These are phyloP conservation scores for Dissostichus mawsoni DNA, from an alignment of 2,113 vertebrate species.

Conservation along the genomic window DNA sequence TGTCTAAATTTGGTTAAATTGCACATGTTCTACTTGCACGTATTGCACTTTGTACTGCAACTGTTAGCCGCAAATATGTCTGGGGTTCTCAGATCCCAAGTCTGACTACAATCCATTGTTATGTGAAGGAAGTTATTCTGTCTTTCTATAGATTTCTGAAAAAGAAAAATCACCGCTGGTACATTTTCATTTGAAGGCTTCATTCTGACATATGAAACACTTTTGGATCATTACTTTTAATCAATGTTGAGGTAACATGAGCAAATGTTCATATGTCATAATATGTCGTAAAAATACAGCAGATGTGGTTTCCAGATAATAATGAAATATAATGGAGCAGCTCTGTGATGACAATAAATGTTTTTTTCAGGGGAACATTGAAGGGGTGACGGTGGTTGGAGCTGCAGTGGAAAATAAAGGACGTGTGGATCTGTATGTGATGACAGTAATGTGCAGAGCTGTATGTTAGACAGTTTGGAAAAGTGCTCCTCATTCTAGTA, in stretches of 20 bases:
- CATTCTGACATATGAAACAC: not conserved
- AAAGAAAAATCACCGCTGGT: not conserved
- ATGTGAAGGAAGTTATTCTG: not conserved
- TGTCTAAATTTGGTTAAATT: too few relatives aligned
- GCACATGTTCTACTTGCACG: too few relatives aligned
- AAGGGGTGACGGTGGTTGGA: not conserved
- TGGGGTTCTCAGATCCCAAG: not conserved
- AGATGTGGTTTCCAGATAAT: constrained; percentile 9
- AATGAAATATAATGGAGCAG: constrained; percentile 3
- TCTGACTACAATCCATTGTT: not conserved
- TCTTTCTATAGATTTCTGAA: not conserved
- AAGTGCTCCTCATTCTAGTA: not conserved
- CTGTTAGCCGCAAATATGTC: too few relatives aligned
- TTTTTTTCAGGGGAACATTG: not conserved
- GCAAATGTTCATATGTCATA: not conserved
- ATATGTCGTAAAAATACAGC: not conserved
- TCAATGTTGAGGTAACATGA: not conserved
- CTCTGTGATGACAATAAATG: not conserved
- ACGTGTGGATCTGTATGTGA: not conserved
- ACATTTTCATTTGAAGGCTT: too few relatives aligned
- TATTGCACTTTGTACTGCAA: too few relatives aligned
- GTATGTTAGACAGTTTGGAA: constrained; percentile 1
- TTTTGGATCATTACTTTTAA: not conserved
- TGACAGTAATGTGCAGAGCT: not conserved
- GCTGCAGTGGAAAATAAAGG: constrained; percentile 28